phyloP scores from a whole-genome alignment of 92 coral and sea anemone genomes.

The Virgularia gustaviana region DNA sequence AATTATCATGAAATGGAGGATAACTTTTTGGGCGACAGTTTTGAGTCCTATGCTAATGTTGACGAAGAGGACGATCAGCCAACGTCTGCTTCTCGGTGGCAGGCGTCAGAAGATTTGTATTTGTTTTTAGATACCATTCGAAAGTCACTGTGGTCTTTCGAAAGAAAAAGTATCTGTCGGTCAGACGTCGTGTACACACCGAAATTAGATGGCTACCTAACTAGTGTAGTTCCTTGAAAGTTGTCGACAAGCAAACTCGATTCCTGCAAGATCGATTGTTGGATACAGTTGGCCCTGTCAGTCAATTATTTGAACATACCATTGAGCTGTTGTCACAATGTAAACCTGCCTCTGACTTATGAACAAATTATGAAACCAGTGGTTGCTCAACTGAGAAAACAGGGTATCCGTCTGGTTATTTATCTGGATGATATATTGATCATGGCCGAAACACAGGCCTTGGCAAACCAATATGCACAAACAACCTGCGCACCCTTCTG shows the following conservation, averaged over 20 bases:
- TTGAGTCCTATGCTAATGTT: neutral
- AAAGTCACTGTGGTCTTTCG: constrained; percentile 18
- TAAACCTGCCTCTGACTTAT: constrained; percentile 34
- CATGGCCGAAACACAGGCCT: constrained; percentile 14
- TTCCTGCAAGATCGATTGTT: constrained; percentile 54
- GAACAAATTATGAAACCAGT: constrained; percentile 28
- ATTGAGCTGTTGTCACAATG: constrained; percentile 20
- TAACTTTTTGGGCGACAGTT: neutral
- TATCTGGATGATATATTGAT: too few species aligned
- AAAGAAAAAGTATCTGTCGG: constrained; percentile 38
- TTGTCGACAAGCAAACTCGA: constrained; percentile 38
- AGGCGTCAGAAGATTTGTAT: constrained; percentile 10
- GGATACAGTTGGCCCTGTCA: constrained; percentile 42
- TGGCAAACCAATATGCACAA: neutral
- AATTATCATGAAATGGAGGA: neutral
- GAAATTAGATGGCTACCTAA: constrained; percentile 34
- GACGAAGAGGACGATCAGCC: constrained; percentile 18
- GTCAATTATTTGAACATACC: constrained; percentile 41
- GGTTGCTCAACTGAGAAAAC: constrained; percentile 4
- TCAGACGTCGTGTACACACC: constrained; percentile 50
- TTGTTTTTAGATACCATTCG: constrained; percentile 26
- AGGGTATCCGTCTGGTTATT: neutral
- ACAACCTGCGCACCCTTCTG: constrained; percentile 5
- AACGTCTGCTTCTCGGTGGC: constrained; percentile 31
- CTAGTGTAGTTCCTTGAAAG: constrained; percentile 44